Evolutionary conservation across 2,888 invertebrate genomes (phyloP).

Genomic region (Hydrotaea diabolus): DNA sequence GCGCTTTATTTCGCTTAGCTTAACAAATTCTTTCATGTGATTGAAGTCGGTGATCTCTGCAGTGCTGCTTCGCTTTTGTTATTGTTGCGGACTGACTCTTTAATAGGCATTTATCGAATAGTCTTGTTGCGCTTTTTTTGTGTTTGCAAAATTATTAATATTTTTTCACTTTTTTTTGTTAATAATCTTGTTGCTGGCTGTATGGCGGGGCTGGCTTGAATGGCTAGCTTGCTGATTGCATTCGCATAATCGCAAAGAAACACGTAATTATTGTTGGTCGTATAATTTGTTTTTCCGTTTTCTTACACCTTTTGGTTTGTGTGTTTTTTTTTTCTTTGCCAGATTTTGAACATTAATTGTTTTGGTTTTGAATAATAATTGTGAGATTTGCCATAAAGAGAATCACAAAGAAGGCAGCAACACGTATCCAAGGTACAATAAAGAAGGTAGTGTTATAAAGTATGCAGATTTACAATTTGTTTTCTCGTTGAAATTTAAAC

Average conservation of each 20-base stretch:
- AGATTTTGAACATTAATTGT: conserved; percentile 41
- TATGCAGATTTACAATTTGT: too few relatives aligned
- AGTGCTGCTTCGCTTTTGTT: not conserved
- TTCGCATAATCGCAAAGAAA: conserved; percentile 36
- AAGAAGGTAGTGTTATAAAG: too few relatives aligned
- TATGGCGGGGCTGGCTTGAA: not conserved
- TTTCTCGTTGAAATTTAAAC: too few relatives aligned
- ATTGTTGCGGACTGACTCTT: not conserved
- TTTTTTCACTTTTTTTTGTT: not conserved
- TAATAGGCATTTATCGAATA: not conserved
- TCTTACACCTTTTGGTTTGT: not conserved
- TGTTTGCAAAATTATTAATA: conserved; percentile 22
- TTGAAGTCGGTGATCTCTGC: not conserved
- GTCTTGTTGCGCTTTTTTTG: not conserved
- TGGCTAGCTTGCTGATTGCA: too few relatives aligned
- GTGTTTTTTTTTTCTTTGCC: not conserved
- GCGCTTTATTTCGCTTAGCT: conserved; percentile 25
- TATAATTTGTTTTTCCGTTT: conserved; percentile 2
- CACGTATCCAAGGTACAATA: conserved; percentile 52
- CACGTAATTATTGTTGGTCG: conserved; percentile 33
- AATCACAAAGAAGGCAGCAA: conserved; percentile 34
- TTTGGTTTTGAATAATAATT: conserved; percentile 54
- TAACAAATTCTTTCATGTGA: conserved; percentile 30
- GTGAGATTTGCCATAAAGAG: conserved; percentile 48
- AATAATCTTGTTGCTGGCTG: not conserved